Base-by-base conservation (phyloP, 2,113 vertebrate species). In the Hyperoodon ampullatus region DNA sequence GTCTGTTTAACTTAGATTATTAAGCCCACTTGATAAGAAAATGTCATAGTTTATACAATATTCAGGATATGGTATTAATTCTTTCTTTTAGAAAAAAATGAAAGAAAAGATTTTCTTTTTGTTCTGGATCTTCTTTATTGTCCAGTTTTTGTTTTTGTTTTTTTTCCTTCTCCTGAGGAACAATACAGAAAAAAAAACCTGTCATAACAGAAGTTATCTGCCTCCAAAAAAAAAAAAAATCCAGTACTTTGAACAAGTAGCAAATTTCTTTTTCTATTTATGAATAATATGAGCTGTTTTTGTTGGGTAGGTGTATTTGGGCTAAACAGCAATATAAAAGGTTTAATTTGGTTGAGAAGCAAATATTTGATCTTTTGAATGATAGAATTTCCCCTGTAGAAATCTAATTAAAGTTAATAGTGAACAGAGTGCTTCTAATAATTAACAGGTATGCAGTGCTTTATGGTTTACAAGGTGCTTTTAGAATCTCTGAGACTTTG, bases 331-430 rank as follows among this genome's bases (percentile, higher is more conserved):
- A 77, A 33, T 74, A 81, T 66, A 58, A 94, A 93, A 71, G 30
- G 33, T 58, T 93, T 93, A 97, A 95, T 91, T 95, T 91, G 23
- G n/a, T 96, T 81, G 65, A 93, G 84, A 96, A 97, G 92, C 33
- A 93, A 96, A 84, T 83, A 30, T 90, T 94, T 89, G 23, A 81
- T 96, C 50, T 82, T 94, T 95, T 77, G 44, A 93, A 95, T 96
- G 85, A 85, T 33, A 93, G 50, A 91, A 96, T 70, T 90, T 96
- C 88, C 47, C 19, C 10, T 95, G 77, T 78, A 95, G 85, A 97
- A 96, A 95, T 95, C 71, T 84, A 81, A 80, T 95, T 96, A 90
- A 94, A 94, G 91, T 97, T 95, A 90, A 95, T 94, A 93, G 86
- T 96, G 77, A 96, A 93, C 50, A 95, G 66, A 90, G 18, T 85